phyloP scores from a whole-genome alignment of 1,140 invertebrate genomes.

The Ceratitis capitata region DNA sequence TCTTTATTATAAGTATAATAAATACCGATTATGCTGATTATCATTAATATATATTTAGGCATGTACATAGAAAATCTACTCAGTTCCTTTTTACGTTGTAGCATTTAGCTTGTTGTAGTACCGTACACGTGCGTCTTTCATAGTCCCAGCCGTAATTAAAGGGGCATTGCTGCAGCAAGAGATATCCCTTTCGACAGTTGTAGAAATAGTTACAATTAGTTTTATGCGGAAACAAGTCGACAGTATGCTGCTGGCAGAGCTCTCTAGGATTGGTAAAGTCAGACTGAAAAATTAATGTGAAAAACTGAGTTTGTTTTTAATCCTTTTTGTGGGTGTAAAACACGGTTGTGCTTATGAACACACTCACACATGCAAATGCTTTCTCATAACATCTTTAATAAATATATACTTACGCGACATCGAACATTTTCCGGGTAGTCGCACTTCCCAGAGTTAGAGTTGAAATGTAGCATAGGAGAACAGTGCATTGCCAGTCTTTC shows the following conservation, averaged over 20 bases:
- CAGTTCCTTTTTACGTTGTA: slow-evolving; percentile 46
- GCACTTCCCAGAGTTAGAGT: slow-evolving; percentile 53
- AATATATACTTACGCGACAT: slow-evolving; percentile 51
- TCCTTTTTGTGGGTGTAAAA: no score
- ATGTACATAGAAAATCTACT: no score
- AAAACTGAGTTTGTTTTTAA: background rate
- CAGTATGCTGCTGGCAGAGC: slow-evolving; percentile 53
- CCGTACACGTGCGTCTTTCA: slow-evolving; percentile 53
- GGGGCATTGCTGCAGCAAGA: slow-evolving; percentile 59
- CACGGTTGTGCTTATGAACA: no score
- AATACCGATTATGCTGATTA: no score
- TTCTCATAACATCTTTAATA: no score
- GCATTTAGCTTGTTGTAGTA: slow-evolving; percentile 52
- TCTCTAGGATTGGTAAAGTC: slow-evolving; percentile 47
- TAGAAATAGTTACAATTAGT: slow-evolving; percentile 62
- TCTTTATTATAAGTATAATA: no score
- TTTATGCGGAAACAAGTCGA: slow-evolving; percentile 57
- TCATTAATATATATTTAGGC: no score
- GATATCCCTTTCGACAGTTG: slow-evolving; percentile 51
- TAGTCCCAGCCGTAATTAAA: slow-evolving; percentile 59
- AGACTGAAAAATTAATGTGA: slow-evolving; percentile 42
- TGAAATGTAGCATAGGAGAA: slow-evolving; percentile 55
- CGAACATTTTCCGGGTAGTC: slow-evolving; percentile 56
- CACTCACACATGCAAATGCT: no score
- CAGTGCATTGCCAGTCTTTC: slow-evolving; percentile 51